Conservation (phyloP, 2,797 vertebrate species). For the Eulemur coronatus region DNA sequence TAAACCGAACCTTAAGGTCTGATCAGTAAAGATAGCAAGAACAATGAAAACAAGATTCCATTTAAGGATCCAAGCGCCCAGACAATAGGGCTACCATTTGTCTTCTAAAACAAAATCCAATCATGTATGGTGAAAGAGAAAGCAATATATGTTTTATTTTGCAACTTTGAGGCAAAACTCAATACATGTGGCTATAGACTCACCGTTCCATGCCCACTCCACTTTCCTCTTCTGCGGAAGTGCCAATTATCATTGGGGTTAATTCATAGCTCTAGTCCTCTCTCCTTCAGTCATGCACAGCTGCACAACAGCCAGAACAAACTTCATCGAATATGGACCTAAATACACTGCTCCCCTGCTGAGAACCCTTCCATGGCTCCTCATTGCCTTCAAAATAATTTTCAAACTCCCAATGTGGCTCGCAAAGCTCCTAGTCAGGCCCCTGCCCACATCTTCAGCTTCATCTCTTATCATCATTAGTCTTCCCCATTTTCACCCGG, state of each 20-base stretch:
- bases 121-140: neutral
- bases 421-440: neutral
- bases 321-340: neutral
- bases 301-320: neutral
- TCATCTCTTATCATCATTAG: neutral
- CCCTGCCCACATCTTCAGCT: neutral
- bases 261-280: accelerated
- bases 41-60: neutral
- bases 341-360: neutral
- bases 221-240: neutral
- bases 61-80: neutral
- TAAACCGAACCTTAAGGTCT: neutral
- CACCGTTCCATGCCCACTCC: accelerated
- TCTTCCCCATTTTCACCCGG: neutral
- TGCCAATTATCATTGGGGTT: accelerated
- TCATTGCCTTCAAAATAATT: neutral
- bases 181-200: neutral
- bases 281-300: neutral
- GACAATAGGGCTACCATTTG: neutral
- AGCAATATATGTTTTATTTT: neutral
- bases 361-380: neutral
- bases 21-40: neutral
- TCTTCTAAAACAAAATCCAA: neutral
- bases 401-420: neutral
- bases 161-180: neutral